Percentiles rank a stretch among this genome's conserved stretches.
Conservation (phyloP, 35 echinoderm and acorn worm species). For the Lytechinus pictus region DNA sequence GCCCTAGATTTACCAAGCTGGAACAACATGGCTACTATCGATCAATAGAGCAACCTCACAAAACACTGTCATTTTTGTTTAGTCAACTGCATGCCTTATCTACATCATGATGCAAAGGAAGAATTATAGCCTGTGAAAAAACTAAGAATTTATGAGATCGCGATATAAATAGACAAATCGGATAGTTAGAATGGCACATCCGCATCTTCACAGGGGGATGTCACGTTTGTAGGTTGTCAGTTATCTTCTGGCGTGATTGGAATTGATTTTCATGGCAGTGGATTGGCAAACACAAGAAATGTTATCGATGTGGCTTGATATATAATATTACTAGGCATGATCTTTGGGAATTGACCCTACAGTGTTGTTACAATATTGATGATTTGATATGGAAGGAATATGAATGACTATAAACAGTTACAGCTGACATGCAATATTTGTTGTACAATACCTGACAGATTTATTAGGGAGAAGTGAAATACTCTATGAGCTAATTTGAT, state of each 20-base stretch:
- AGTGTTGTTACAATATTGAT: neutral
- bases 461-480: neutral
- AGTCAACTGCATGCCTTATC: neutral
- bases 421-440: neutral
- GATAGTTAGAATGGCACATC: neutral
- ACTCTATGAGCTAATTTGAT: neutral
- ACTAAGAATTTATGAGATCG: neutral
- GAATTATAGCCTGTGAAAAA: neutral
- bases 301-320: neutral
- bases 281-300: neutral
- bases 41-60: neutral
- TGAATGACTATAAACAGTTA: neutral
- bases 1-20: neutral
- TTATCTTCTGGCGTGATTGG: neutral
- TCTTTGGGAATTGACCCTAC: neutral
- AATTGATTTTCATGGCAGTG: neutral
- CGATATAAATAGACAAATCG: neutral
- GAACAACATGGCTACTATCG: neutral
- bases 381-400: neutral
- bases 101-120: neutral
- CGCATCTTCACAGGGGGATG: neutral
- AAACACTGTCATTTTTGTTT: neutral
- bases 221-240: neutral
- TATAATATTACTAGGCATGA: neutral
- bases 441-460: too few relatives aligned